Base-by-base conservation (phyloP, 2,113 vertebrate genomes). In the Phrynocephalus versicolor region DNA sequence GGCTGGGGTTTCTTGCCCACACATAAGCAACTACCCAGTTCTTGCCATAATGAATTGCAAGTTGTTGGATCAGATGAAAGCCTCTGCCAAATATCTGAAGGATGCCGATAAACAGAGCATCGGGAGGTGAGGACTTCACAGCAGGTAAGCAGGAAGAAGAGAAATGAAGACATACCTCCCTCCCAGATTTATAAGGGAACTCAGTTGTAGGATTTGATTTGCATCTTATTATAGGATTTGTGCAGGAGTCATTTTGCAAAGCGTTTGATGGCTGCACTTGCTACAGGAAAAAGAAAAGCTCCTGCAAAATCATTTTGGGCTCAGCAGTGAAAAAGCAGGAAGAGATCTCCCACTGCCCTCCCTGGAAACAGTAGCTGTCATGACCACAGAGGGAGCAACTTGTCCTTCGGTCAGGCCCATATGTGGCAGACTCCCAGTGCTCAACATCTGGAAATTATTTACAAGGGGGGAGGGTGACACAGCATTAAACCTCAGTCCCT, bases 401-500 rank as follows among this genome's bases (percentile, higher is more conserved):
- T 91, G 87, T 88, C 90, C 87, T 94, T 84, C 74, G 77, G 91
- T 90, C 85, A 60, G 91, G 94, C 94, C 94, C 90, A 6, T 57
- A 82, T 93, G 83, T 94, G 95, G 93, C 86, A 78, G 58, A 41
- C 89, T 85, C 91, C 91, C 81, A 92, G 90, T 81, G 67, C 30
- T 41, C 69, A 86, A 94, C 96, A 96, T 96, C 96, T 97, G 97
- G 96, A 96, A 97, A 45, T 81, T 78, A 91, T 97, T 96, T 95
- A 25, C 72, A 60, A 86, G 5, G 64, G 25, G 21, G 12, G 25
- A 13, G 25, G 25, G 91, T 91, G 91, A 91, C 65, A 81, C 74
- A 82, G 85, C 82, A 83, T 62, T 81, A 85, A 86, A 21, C 88
- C 85, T 89, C 62, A 30, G 88, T 87, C 93, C 90, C 91, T 87